phyloP scores from a whole-genome alignment of 2,888 invertebrate species.

The Andrena bicolor region DNA sequence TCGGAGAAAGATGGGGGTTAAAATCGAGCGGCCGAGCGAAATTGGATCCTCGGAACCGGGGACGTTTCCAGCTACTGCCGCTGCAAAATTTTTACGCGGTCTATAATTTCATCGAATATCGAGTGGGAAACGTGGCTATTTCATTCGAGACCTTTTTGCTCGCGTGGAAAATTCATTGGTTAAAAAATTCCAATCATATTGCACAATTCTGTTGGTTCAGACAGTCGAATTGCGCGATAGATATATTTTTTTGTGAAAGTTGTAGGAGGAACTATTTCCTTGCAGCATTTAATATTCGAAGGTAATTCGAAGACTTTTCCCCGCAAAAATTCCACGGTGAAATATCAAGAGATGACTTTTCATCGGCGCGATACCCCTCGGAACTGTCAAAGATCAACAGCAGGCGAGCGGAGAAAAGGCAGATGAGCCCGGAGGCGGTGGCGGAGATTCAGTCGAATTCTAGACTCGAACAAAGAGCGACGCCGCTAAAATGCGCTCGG shows the following conservation, averaged over 20 bases:
- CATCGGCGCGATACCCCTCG: background rate
- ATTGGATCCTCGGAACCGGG: slow-evolving; percentile 14
- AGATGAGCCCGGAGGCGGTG: slow-evolving; percentile 34
- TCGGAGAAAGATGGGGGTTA: slow-evolving; percentile 16
- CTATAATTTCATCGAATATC: background rate
- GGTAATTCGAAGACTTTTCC: no score
- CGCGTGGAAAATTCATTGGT: no score
- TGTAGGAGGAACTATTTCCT: no score
- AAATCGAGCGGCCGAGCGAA: slow-evolving; percentile 1
- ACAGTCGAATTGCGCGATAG: no score
- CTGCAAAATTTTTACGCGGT: background rate
- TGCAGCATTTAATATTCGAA: no score
- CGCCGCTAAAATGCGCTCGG: slow-evolving; percentile 39
- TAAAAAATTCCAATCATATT: no score
- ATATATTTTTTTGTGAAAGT: no score
- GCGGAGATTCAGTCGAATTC: slow-evolving; percentile 34
- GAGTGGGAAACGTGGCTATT: background rate
- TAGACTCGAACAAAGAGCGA: slow-evolving; percentile 46
- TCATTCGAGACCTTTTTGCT: background rate
- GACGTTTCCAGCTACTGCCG: slow-evolving; percentile 1
- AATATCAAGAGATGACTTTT: background rate
- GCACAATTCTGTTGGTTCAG: no score
- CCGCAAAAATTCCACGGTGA: no score
- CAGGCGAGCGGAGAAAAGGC: background rate
- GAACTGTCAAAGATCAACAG: slow-evolving; percentile 2